A percentile compares a stretch with the other conserved stretches of the same genome.
Conservation (phyloP, 2,888 invertebrate species). For the Liopterus haemorrhoidalis region DNA sequence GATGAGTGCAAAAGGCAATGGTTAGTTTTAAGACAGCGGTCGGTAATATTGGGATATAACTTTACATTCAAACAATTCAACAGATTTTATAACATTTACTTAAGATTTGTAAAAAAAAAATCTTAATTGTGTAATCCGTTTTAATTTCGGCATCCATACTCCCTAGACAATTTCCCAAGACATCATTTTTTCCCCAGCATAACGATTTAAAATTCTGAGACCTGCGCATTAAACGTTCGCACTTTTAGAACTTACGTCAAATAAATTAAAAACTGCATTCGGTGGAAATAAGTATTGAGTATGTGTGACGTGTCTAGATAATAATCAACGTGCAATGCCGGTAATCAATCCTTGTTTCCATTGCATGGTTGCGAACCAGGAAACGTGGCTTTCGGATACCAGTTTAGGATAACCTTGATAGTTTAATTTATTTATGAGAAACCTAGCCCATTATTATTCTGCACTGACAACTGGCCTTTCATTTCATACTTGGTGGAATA, state of each 20-base stretch:
- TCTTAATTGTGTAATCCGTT: no score
- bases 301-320: slow-evolving; percentile 16
- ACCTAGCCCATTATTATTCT: slow-evolving; percentile 42
- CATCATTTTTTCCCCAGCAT: no score
- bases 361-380: slow-evolving; percentile 34
- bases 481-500: slow-evolving; percentile 27
- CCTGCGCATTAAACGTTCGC: background rate
- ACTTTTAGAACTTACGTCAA: background rate
- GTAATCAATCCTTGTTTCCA: slow-evolving; percentile 29
- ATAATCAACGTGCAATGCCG: slow-evolving; percentile 7
- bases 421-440: slow-evolving; percentile 43
- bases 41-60: no score
- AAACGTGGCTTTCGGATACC: slow-evolving; percentile 38
- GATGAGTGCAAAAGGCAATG: no score
- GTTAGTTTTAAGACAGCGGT: no score
- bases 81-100: no score
- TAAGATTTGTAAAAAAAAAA: no score
- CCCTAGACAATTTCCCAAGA: no score
- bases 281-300: slow-evolving; percentile 9
- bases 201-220: no score
- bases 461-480: slow-evolving; percentile 41
- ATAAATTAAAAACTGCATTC: slow-evolving; percentile 8
- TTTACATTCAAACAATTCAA: no score
- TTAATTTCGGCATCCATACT: no score
- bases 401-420: slow-evolving; percentile 44